A percentile compares a stretch with the other conserved stretches of the same genome.
Conservation (phyloP, 2,888 invertebrate species). For the Terebella lapidaria region DNA sequence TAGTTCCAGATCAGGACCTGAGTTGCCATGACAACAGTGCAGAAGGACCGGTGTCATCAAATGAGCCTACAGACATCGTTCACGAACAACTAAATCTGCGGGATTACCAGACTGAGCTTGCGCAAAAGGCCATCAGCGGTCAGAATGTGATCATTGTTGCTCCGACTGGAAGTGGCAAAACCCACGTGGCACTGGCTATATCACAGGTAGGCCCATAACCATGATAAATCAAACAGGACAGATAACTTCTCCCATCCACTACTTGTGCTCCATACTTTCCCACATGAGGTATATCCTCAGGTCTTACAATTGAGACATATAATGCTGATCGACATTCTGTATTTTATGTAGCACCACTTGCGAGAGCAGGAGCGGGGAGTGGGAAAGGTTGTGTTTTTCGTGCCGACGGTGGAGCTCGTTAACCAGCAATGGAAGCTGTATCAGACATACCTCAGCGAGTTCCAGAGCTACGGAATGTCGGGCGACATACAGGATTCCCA, state of each 20-base stretch:
- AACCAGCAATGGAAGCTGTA: constrained; percentile 46
- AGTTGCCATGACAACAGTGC: no score
- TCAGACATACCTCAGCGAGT: constrained; percentile 30
- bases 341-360: no score
- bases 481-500: constrained; percentile 28
- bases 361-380: not conserved
- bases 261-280: no score
- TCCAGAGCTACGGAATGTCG: constrained; percentile 28
- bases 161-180: constrained; percentile 54
- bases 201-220: constrained; percentile 31
- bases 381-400: constrained; percentile 43
- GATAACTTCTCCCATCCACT: no score
- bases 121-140: constrained; percentile 29
- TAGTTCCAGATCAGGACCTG: no score
- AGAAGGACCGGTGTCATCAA: no score
- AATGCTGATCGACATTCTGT: no score
- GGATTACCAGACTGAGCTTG: constrained; percentile 38
- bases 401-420: constrained; percentile 45
- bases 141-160: constrained; percentile 49
- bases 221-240: no score
- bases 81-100: constrained; percentile 24
- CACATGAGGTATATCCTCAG: no score
- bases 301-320: no score
- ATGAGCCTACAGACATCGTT: no score
- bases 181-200: constrained; percentile 47